A percentile compares a stretch with the other conserved stretches of the same genome.
Conservation (phyloP, 2,113 vertebrate species). For the Podiceps cristatus region DNA sequence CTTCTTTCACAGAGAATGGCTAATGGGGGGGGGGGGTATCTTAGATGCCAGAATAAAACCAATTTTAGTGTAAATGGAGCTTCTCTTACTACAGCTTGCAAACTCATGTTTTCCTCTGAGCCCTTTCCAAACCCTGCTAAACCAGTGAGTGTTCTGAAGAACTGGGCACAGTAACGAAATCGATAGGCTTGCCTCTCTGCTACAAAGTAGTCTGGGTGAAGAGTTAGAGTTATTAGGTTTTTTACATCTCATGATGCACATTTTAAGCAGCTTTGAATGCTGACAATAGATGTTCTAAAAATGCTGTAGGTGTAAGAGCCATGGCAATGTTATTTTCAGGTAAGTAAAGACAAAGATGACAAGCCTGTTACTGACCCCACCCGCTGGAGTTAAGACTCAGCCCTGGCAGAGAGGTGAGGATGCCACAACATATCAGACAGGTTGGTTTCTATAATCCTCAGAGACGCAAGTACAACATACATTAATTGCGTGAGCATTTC, state of each 20-base stretch:
- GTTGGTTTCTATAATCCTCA: conserved; percentile 48
- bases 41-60: background rate
- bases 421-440: conserved; percentile 1
- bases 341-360: background rate
- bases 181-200: background rate
- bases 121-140: background rate
- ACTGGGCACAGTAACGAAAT: background rate
- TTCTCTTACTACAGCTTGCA: background rate
- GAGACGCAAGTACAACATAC: conserved; percentile 38
- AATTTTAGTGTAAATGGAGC: background rate
- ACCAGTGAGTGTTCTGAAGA: background rate
- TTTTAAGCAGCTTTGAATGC: background rate
- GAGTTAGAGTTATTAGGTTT: background rate
- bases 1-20: background rate
- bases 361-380: conserved; percentile 11
- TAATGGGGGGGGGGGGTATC: background rate
- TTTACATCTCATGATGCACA: background rate
- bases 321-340: background rate
- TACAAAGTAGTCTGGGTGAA: background rate
- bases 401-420: background rate
- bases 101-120: background rate
- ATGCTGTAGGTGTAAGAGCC: background rate
- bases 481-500: conserved; percentile 12
- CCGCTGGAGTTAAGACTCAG: background rate
- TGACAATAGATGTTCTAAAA: background rate